Evolutionary conservation across 2,113 vertebrate species (phyloP).

Genomic region (Raphicerus campestris): DNA sequence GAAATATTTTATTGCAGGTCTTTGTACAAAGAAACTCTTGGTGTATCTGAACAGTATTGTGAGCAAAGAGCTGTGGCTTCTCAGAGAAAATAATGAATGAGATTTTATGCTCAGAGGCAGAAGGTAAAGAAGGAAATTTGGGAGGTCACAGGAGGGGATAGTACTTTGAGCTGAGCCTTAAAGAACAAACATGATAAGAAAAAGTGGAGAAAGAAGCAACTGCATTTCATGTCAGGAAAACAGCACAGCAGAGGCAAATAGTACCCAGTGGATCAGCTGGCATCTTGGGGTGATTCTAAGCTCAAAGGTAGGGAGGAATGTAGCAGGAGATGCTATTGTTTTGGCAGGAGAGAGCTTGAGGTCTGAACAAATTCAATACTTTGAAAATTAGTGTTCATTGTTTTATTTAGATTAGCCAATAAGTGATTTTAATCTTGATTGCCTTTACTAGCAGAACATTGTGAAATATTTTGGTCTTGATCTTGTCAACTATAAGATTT

Average conservation of each 20-base stretch:
- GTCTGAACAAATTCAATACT: neutral
- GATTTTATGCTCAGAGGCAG: neutral
- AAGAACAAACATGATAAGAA: neutral
- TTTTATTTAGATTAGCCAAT: neutral
- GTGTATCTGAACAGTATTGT: neutral
- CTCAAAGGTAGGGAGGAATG: neutral
- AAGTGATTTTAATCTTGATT: neutral
- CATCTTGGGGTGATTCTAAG: neutral
- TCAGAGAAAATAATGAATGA: neutral
- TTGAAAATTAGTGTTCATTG: neutral
- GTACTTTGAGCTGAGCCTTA: neutral
- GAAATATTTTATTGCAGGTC: neutral
- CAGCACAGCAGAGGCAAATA: neutral
- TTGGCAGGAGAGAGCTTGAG: neutral
- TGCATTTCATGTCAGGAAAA: neutral
- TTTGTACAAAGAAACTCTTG: neutral
- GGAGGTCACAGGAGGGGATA: neutral
- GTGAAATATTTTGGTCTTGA: neutral
- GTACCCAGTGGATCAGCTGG: neutral
- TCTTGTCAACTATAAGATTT: neutral
- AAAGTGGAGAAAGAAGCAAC: neutral
- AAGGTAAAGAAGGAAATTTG: neutral
- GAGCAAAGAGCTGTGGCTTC: neutral
- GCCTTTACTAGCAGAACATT: neutral
- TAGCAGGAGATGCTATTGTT: neutral